Conservation (phyloP, 2,888 invertebrate genomes). For the Argynnis bischoffii region DNA sequence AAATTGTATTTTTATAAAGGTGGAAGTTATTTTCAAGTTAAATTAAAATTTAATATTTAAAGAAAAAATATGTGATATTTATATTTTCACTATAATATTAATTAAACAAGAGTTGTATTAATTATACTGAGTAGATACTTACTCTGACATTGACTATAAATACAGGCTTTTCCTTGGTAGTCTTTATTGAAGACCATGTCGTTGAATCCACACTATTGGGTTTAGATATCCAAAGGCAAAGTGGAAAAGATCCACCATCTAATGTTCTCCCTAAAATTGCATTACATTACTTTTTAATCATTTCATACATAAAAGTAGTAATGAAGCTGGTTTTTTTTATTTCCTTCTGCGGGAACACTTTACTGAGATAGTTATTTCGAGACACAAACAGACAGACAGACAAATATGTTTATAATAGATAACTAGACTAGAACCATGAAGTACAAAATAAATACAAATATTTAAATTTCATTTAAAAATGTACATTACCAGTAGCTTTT, state of each 20-base stretch:
- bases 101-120: no score
- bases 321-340: background rate
- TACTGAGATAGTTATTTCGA: no score
- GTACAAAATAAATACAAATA: no score
- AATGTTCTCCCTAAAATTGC: conserved; percentile 74
- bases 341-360: background rate
- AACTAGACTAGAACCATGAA: no score
- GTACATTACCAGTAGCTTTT: conserved; percentile 80
- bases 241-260: conserved; percentile 84
- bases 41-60: no score
- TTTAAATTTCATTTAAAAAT: background rate
- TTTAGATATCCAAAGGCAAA: conserved; percentile 80
- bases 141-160: conserved; percentile 73
- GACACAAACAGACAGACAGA: no score
- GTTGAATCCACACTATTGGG: conserved; percentile 55
- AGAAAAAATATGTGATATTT: no score
- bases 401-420: no score
- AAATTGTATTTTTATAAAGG: no score
- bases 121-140: conserved; percentile 43
- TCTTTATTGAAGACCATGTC: conserved; percentile 60
- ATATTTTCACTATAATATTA: no score
- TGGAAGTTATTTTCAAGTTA: no score
- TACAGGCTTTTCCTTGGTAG: conserved; percentile 59
- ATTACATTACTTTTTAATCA: background rate
- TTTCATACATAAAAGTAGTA: no score